Conservation (phyloP, 2,888 invertebrate genomes). For the Lasioglossum figueresi region DNA sequence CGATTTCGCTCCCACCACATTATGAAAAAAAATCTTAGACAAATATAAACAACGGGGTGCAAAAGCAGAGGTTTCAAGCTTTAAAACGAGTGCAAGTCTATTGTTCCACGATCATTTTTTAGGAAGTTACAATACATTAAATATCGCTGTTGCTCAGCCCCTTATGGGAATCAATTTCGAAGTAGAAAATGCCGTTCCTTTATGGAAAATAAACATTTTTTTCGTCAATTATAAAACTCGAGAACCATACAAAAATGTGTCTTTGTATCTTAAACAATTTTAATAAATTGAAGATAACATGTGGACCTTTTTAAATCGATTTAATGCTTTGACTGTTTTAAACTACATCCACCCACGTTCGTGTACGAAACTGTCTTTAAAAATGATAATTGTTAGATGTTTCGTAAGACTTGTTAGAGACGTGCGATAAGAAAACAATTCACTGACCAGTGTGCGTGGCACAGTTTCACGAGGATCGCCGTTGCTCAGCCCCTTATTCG, state of each 20-base stretch:
- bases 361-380: no score
- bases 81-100: neutral
- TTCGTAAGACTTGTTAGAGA: neutral
- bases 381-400: neutral
- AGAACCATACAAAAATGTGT: no score
- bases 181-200: neutral
- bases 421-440: neutral
- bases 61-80: neutral
- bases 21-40: neutral
- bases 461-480: neutral
- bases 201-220: no score
- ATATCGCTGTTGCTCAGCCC: neutral
- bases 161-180: neutral
- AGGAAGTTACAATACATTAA: neutral
- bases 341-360: no score
- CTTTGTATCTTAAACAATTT: no score
- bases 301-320: no score
- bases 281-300: no score
- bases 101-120: neutral
- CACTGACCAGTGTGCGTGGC: constrained; percentile 18
- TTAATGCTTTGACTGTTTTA: no score
- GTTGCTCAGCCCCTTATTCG: neutral
- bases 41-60: neutral
- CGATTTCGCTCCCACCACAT: neutral
- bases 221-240: no score